Conservation (phyloP, 2,113 vertebrate genomes). For the Myotis brandtii region DNA sequence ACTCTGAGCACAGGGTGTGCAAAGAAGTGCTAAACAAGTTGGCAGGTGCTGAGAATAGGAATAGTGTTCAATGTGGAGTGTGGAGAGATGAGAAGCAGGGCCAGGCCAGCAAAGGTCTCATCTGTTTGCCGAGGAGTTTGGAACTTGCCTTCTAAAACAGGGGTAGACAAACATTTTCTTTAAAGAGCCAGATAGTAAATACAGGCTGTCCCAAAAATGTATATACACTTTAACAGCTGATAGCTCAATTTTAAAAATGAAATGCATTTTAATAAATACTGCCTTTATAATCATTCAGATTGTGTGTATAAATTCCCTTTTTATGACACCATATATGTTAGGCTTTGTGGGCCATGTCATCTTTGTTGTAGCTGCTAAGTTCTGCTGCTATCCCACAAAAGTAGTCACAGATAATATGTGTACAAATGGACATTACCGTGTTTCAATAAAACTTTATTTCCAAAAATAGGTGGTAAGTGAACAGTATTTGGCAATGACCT, state of each 20-base stretch:
- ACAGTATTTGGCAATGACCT: background rate
- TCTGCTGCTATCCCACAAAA: background rate
- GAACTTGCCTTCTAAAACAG: background rate
- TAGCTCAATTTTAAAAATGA: too few relatives aligned
- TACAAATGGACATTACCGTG: background rate
- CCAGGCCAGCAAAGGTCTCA: background rate
- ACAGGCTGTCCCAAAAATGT: too few relatives aligned
- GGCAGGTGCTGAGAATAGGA: background rate
- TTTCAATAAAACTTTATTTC: slow-evolving; percentile 46
- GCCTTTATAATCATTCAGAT: too few relatives aligned
- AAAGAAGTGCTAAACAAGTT: background rate
- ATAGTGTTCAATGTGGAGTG: fast-evolving
- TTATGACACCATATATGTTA: background rate
- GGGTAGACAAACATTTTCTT: background rate
- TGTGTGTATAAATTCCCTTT: too few relatives aligned
- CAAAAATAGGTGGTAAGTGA: background rate
- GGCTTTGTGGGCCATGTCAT: background rate
- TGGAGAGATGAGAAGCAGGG: background rate
- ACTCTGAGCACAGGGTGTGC: background rate
- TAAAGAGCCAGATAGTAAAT: background rate
- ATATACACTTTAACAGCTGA: too few relatives aligned
- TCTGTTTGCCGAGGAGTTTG: background rate
- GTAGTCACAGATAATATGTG: background rate
- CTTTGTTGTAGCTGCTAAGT: background rate
- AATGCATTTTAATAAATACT: too few relatives aligned